These are phyloP conservation scores for Lithodes maja DNA, from an alignment of 2,888 invertebrate species.

Conservation along the genomic window DNA sequence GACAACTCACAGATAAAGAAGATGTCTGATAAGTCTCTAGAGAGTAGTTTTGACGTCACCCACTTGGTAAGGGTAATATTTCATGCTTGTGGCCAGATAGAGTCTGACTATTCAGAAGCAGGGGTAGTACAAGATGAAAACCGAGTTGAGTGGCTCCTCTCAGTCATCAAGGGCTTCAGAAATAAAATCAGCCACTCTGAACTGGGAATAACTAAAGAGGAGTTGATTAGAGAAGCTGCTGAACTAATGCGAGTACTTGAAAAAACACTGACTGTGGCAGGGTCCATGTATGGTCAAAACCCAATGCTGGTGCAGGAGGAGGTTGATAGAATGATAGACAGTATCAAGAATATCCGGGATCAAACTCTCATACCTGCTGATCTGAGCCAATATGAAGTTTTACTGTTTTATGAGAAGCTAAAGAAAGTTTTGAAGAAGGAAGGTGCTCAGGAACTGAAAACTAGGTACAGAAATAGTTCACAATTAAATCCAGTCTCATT, in stretches of 20 bases:
- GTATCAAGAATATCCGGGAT: constrained; percentile 18
- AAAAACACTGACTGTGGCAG: not conserved
- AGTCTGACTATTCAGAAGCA: not conserved
- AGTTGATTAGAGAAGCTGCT: not conserved
- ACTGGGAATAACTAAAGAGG: constrained; percentile 6
- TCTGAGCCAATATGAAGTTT: constrained; percentile 5
- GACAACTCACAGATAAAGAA: constrained; percentile 5
- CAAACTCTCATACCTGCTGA: constrained; percentile 26
- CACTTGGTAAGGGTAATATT: not conserved
- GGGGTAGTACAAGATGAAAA: not conserved
- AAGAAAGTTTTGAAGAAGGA: not conserved
- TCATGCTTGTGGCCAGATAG: constrained; percentile 29
- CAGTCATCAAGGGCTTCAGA: constrained; percentile 26
- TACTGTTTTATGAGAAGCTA: constrained; percentile 16
- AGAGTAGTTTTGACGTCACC: constrained; percentile 24
- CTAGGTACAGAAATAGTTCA: not conserved
- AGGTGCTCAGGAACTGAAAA: constrained; percentile 9
- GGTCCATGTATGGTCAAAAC: not conserved
- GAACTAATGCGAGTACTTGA: not conserved
- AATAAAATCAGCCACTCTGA: constrained; percentile 23
- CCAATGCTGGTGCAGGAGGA: not conserved
- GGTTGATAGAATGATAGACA: not conserved
- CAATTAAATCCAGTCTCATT: constrained; percentile 29
- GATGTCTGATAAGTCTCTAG: not conserved
- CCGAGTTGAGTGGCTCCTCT: constrained; percentile 10